phyloP scores from a whole-genome alignment of 2,113 vertebrate genomes.

The Eulemur rufifrons region DNA sequence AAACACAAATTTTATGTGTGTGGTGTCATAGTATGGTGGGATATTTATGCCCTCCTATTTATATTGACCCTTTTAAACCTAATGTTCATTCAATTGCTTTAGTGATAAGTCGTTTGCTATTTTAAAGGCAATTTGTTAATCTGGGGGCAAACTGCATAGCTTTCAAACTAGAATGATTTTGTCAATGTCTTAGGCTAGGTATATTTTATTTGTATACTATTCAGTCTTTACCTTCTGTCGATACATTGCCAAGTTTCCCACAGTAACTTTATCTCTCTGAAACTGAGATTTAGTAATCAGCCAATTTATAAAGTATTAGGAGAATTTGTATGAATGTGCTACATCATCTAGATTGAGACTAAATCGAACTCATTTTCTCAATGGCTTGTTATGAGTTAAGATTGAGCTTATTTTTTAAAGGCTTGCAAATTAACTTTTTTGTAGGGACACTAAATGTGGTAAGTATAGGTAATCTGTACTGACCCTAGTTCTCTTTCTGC shows the following conservation, averaged over 20 bases:
- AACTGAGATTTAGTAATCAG: conserved; percentile 50
- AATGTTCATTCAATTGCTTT: conserved; percentile 28
- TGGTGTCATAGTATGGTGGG: not conserved
- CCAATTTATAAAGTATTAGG: conserved; percentile 44
- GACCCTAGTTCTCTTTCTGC: conserved; percentile 3
- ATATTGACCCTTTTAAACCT: conserved; percentile 34
- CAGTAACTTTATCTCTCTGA: not conserved
- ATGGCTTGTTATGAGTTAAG: conserved; percentile 37
- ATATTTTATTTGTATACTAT: conserved; percentile 39
- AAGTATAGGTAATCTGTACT: conserved; percentile 10
- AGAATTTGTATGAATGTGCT: conserved; percentile 42
- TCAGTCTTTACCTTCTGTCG: not conserved
- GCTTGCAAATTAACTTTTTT: conserved; percentile 35
- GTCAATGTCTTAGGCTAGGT: conserved; percentile 3
- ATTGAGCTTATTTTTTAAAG: conserved; percentile 33
- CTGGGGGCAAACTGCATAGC: not conserved
- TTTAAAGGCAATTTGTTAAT: conserved; percentile 58
- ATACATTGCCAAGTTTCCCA: conserved; percentile 5
- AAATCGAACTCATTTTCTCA: conserved; percentile 34
- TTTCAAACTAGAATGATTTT: conserved; percentile 26
- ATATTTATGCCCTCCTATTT: conserved; percentile 49
- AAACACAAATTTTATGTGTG: conserved; percentile 54
- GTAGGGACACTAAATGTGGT: not conserved
- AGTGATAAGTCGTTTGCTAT: conserved; percentile 34
- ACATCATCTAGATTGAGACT: conserved; percentile 26